Evolutionary conservation across 2,113 vertebrate species (phyloP).

Genomic region (Alligator mississippiensis): DNA sequence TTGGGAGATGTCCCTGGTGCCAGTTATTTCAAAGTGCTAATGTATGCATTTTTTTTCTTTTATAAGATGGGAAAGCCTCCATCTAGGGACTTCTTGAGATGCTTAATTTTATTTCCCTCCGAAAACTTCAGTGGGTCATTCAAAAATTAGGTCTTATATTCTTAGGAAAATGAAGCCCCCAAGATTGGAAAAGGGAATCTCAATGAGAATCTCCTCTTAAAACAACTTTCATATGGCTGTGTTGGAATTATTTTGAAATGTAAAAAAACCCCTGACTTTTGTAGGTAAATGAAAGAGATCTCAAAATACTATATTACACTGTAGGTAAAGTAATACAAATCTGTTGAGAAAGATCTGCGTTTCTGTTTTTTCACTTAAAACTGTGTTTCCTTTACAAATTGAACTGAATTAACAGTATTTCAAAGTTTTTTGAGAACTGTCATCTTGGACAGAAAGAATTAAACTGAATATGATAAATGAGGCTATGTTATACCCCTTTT

Average conservation of each 20-base stretch:
- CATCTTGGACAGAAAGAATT: slow-evolving; percentile 3
- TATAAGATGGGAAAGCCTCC: too few relatives aligned
- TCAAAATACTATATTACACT: not conserved
- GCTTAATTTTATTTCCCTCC: slow-evolving; percentile 2
- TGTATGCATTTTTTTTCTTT: too few relatives aligned
- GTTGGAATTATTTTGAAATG: not conserved
- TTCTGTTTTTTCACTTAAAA: slow-evolving; percentile 39
- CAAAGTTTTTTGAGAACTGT: slow-evolving; percentile 31
- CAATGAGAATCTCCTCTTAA: slow-evolving; percentile 30
- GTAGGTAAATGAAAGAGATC: not conserved
- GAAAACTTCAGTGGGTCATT: slow-evolving; percentile 52
- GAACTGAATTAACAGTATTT: slow-evolving; percentile 29
- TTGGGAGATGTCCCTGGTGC: too few relatives aligned
- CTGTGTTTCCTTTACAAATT: slow-evolving; percentile 9
- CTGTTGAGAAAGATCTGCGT: slow-evolving; percentile 1
- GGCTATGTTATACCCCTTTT: not conserved
- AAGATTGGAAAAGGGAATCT: slow-evolving; percentile 23
- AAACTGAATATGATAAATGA: not conserved
- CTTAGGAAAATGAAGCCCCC: slow-evolving; percentile 42
- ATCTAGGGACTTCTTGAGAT: not conserved
- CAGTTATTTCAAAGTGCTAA: too few relatives aligned
- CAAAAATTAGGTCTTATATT: slow-evolving; percentile 52
- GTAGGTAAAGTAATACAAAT: not conserved
- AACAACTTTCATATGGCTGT: slow-evolving; percentile 1
- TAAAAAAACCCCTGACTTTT: slow-evolving; percentile 4